Base-by-base conservation (phyloP, 2,888 invertebrate species). In the Oasisia sp. region DNA sequence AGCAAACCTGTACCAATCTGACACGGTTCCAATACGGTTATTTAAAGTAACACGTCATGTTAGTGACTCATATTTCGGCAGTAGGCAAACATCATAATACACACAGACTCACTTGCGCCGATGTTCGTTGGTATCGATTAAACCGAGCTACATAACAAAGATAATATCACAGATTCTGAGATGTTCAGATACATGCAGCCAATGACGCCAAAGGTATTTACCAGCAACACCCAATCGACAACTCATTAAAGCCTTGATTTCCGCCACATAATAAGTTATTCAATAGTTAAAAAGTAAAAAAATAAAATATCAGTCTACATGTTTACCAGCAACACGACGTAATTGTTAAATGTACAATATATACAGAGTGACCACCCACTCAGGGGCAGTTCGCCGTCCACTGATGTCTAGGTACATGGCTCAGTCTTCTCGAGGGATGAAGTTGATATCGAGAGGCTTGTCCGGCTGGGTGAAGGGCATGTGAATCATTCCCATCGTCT, bases 401-500 rank as follows among this genome's bases (percentile, higher is more conserved):
- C 27, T 90, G 90, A 92, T 0, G 91, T 74, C 74, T 7, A 74
- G n/a, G 56, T 56, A 74, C 32, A 32, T 0, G 7, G 32, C 32
- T 90, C 90, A 38, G 90, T 32, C 32, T 90, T 93, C 45, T 92
- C 95, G 93, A 27, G 95, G 95, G 27, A 95, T 94, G 93, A 97
- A 96, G 90, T 94, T 94, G 27, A 97, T 95, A 38, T 94, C 94
- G 1, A 97, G 92, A 4, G 96, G 96, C 92, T 95, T 94, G 94
- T 96, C 96, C 9, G 97, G 97, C 92, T 97, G 96, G 92, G 97
- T 95, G 89, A 97, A 95, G 1, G 97, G 97, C 94, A 97, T 96
- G 93, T 97, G 96, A 1, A 96, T 95, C 92, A 97, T 96, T 89
- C 96, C 95, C 93, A 97, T 95, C 12, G 95, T 95, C 19, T 95